phyloP scores from a whole-genome alignment of 2,113 vertebrate species.

The Apistogramma diplotaenia region DNA sequence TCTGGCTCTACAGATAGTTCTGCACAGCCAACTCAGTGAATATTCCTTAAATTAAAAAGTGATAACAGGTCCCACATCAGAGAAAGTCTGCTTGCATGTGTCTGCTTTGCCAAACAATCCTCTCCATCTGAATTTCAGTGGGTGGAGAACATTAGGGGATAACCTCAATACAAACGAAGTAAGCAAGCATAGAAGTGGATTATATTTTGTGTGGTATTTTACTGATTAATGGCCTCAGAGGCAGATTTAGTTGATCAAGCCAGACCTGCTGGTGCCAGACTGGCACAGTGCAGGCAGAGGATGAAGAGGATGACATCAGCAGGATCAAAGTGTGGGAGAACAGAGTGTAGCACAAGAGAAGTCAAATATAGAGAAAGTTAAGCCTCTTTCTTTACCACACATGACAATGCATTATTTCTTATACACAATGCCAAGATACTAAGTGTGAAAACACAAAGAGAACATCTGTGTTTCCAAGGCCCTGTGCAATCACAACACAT shows the following conservation, averaged over 20 bases:
- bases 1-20: neutral
- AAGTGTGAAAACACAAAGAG: slow-evolving; percentile 45
- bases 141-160: slow-evolving; percentile 6
- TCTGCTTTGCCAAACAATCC: neutral
- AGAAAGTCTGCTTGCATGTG: neutral
- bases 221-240: slow-evolving; percentile 45
- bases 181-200: slow-evolving; percentile 49
- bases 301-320: slow-evolving; percentile 2
- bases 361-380: neutral
- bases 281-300: slow-evolving; percentile 10
- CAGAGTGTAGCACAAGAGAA: neutral
- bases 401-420: slow-evolving; percentile 3
- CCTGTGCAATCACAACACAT: slow-evolving; percentile 66
- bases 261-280: slow-evolving; percentile 42
- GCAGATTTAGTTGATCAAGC: slow-evolving; percentile 30
- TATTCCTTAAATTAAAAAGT: neutral
- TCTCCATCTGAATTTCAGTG: slow-evolving; percentile 44
- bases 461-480: slow-evolving; percentile 58
- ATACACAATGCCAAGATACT: slow-evolving; percentile 9
- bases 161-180: slow-evolving; percentile 50
- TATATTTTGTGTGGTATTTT: slow-evolving; percentile 43
- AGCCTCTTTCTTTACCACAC: neutral
- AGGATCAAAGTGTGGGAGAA: slow-evolving; percentile 14
- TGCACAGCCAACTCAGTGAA: neutral
- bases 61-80: neutral